phyloP scores from a whole-genome alignment of 2,797 vertebrate species.

The Spondyliosoma cantharus region DNA sequence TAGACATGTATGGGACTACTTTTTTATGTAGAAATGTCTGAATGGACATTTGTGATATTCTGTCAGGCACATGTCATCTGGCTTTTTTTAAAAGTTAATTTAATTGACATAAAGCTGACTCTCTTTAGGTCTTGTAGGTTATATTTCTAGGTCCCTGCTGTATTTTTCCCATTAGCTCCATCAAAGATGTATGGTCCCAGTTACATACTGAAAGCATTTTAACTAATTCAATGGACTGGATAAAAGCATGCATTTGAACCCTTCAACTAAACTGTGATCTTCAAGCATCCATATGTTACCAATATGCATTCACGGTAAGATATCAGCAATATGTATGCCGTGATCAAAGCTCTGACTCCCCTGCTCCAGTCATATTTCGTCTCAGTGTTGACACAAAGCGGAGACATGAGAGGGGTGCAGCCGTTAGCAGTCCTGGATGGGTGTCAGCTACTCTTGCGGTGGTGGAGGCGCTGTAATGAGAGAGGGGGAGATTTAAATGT shows the following conservation, averaged over 20 bases:
- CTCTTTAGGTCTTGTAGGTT: not conserved
- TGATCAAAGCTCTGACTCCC: not conserved
- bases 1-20: not conserved
- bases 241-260: not conserved
- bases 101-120: not conserved
- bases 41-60: not conserved
- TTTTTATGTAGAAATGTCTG: not conserved
- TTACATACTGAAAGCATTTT: conserved; percentile 6
- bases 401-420: conserved; percentile 18
- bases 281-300: not conserved
- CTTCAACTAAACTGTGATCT: not conserved
- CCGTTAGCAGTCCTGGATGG: conserved; percentile 31
- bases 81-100: not conserved
- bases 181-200: not conserved
- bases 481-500: conserved; percentile 52
- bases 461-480: conserved; percentile 60
- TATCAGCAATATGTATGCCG: not conserved
- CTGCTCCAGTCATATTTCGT: not conserved
- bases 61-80: not conserved
- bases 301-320: not conserved
- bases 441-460: conserved; percentile 61
- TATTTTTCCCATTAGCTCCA: not conserved
- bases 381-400: conserved; percentile 6
- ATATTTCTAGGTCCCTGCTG: not conserved
- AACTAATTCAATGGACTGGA: not conserved